Conservation (phyloP, 2,113 vertebrate genomes). For the Xiphophorus maculatus region DNA sequence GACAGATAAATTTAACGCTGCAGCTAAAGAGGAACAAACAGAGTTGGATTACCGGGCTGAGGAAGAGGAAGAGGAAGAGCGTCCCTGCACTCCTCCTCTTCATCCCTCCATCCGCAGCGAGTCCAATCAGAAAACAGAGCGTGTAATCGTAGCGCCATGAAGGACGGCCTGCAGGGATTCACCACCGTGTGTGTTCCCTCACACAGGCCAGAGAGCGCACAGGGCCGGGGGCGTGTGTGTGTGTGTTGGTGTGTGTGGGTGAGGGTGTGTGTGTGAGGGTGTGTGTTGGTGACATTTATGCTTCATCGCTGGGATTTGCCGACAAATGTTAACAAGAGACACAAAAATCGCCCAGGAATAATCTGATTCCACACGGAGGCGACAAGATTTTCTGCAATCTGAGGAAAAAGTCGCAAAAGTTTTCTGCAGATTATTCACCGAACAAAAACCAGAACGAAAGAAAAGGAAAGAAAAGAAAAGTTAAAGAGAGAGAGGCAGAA, state of each 20-base stretch:
- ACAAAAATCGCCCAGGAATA: not conserved
- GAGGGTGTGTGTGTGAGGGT: not conserved
- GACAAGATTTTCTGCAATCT: not conserved
- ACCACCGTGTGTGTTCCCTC: not conserved
- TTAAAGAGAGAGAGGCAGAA: not conserved
- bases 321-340: slow-evolving; percentile 1
- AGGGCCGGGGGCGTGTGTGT: not conserved
- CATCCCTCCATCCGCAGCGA: slow-evolving; percentile 18
- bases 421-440: not conserved
- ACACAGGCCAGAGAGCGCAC: not conserved
- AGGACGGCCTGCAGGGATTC: slow-evolving; percentile 37
- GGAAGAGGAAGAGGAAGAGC: not conserved
- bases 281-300: slow-evolving; percentile 24
- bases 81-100: slow-evolving; percentile 8
- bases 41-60: not conserved
- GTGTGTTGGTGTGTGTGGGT: slow-evolving; percentile 6
- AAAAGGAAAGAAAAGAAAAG: not conserved
- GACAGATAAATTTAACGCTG: not conserved
- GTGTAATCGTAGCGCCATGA: slow-evolving; percentile 63
- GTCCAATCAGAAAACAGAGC: slow-evolving; percentile 38
- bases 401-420: too few species aligned
- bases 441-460: not conserved
- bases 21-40: not conserved
- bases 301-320: not conserved
- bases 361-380: too few species aligned